Evolutionary conservation across 2,888 invertebrate species (phyloP), one percentile per base, ranked within the genome.

Genomic region (Orchesellides sinensis): DNA sequence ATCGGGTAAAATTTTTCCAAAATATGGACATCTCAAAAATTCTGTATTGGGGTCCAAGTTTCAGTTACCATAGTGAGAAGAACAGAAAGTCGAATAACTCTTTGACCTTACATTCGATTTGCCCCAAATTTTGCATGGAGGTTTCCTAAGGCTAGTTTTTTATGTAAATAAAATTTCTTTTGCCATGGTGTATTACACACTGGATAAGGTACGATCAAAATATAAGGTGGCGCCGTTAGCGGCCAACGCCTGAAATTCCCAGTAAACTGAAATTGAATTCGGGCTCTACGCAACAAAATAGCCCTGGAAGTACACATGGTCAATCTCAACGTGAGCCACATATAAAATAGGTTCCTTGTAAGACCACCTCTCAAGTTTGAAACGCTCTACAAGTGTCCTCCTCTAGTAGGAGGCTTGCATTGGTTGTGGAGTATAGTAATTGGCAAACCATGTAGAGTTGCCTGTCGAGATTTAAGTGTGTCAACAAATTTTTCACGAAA

Each of bases 401-500:
- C 17, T 8, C 27, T 32, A 49, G 47, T 32, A 63, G 52, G 65
- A 25, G 27, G 56, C 29, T 35, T 63, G 49, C 63, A 6, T 73
- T 45, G 49, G 47, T 47, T 54, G 56, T 78, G n/a, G 45, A 77
- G 35, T 14, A 40, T 12, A 49, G 19, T 78, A 68, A 78, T 78
- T 68, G 56, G 21, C 17, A 47, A 78, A 47, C 61, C 68, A 21
- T 78, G 77, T 61, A 49, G 59, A 61, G 59, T 68, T 29, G n/a
- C 6, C 17, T 59, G 54, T 29, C 59, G 17, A 56, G n/a, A 25
- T 56, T n/a, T 23, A 25, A 68, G 35, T 17, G 40, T 66, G 47
- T 56, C 56, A 75, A 45, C 66, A 75, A 23, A 61, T 25, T 45
- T 45, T 49, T 68, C 45, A 19, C 17, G 32, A 68, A 59, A 23